Base-by-base conservation (phyloP, 2,797 vertebrate genomes). In the Molothrus ater region DNA sequence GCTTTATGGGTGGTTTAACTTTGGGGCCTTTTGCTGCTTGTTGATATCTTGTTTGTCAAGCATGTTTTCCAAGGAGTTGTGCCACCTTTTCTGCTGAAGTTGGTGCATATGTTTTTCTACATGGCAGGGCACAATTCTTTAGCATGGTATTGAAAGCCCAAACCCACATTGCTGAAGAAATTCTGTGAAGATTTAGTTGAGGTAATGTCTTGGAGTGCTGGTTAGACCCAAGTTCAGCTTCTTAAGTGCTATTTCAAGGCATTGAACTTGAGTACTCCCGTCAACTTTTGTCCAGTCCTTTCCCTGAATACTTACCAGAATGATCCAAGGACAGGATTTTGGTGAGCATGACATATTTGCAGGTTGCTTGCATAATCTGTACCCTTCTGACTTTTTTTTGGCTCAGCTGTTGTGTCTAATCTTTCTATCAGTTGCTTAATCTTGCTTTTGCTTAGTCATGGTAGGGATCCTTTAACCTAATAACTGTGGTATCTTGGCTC, bases 361-460 rank as follows among this genome's bases (percentile, higher is more conserved):
- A 63, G 2, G 5, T 81, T 81, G 36, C 28, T 96, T 96, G 45
- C n/a, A 1, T 95, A 96, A 97, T 93, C 85, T 84, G 89, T 24
- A 83, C 80, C 92, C 38, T 50, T 75, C 61, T 86, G 78, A 87
- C 85, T 79, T 87, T 80, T 90, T 91, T 88, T 96, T 93, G 60
- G 80, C 61, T 84, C 70, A 80, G 34, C 42, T 95, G 15, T 54
- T 73, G 14, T 16, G 40, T 17, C 13, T 97, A 82, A 96, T 93
- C 88, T 95, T 61, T 75, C 21, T 63, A 92, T 86, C 42, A n/a
- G 2, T 71, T 91, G 69, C 91, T 34, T 93, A 85, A 91, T 88
- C 74, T 92, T 65, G 18, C 21, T 97, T 97, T 96, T 97, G 97
- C 96, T 95, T 95, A 93, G 96, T 98, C 97, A 98, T 95, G 92